These are phyloP conservation scores for Crotalus viridis DNA, from an alignment of 2,113 vertebrate species.

Conservation along the genomic window DNA sequence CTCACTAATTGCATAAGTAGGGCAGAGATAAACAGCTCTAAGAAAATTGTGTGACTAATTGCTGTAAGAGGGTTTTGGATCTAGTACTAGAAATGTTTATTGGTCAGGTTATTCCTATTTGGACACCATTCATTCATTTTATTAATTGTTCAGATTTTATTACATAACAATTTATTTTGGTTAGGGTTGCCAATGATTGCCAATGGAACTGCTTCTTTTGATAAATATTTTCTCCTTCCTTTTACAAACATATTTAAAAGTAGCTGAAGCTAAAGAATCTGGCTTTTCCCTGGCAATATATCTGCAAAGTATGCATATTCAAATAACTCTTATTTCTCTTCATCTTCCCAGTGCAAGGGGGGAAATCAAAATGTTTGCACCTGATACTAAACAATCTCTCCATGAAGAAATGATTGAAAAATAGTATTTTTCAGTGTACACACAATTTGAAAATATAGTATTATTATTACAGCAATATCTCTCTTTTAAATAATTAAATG, in stretches of 20 bases:
- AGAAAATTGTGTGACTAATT: background rate
- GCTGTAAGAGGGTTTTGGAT: background rate
- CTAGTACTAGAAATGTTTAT: background rate
- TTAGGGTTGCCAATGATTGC: background rate
- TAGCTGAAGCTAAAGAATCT: too few relatives aligned
- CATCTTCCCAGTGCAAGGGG: background rate
- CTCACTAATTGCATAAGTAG: background rate
- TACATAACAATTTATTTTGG: background rate
- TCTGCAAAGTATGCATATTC: background rate
- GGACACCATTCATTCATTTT: background rate
- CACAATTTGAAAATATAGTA: background rate
- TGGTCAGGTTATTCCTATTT: background rate
- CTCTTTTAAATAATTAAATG: background rate
- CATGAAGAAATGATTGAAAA: background rate
- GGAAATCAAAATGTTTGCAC: background rate
- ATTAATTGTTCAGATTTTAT: background rate
- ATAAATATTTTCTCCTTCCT: background rate
- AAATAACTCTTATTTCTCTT: background rate
- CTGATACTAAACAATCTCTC: background rate
- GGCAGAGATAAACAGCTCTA: background rate
- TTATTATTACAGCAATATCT: background rate
- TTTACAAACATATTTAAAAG: background rate
- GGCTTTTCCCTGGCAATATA: background rate
- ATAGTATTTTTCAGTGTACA: background rate
- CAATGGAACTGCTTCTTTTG: background rate